Evolutionary conservation across 2,888 invertebrate genomes (phyloP).

Genomic region (Poecilobothrus nobilitatus): DNA sequence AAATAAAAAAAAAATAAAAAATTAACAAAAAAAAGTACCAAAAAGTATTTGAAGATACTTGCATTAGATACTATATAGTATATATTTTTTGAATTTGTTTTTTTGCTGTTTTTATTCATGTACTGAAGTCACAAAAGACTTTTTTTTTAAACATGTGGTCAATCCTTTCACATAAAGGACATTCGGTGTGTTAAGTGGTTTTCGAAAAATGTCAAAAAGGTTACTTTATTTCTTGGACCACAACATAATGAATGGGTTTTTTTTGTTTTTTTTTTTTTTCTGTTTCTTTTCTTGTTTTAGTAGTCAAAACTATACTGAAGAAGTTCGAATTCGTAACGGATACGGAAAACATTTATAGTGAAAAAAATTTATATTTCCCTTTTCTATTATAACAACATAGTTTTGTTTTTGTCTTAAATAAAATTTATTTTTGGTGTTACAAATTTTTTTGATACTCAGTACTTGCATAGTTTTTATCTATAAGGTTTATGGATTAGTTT

Average conservation of each 20-base stretch:
- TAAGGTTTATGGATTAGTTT: not conserved
- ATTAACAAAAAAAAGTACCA: no score
- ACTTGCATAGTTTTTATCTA: not conserved
- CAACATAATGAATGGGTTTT: conserved; percentile 8
- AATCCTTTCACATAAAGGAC: conserved; percentile 9
- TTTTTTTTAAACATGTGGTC: conserved; percentile 7
- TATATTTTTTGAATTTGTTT: no score
- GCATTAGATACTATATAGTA: no score
- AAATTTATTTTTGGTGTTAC: not conserved
- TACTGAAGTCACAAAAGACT: not conserved
- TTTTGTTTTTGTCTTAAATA: not conserved
- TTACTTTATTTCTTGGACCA: not conserved
- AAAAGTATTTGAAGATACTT: no score
- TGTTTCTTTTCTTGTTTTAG: not conserved
- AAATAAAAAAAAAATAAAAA: no score
- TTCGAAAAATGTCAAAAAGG: conserved; percentile 5
- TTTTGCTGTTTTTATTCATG: no score
- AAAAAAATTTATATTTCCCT: not conserved
- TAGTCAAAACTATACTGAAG: not conserved
- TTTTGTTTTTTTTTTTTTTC: not conserved
- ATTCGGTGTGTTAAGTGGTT: conserved; percentile 12
- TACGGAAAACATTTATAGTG: not conserved
- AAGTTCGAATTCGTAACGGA: not conserved
- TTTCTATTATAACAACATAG: not conserved
- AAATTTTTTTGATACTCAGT: not conserved